A percentile compares a stretch with the other conserved stretches of the same genome.
Conservation (phyloP, 2,888 invertebrate species). For the Andrena fulva region DNA sequence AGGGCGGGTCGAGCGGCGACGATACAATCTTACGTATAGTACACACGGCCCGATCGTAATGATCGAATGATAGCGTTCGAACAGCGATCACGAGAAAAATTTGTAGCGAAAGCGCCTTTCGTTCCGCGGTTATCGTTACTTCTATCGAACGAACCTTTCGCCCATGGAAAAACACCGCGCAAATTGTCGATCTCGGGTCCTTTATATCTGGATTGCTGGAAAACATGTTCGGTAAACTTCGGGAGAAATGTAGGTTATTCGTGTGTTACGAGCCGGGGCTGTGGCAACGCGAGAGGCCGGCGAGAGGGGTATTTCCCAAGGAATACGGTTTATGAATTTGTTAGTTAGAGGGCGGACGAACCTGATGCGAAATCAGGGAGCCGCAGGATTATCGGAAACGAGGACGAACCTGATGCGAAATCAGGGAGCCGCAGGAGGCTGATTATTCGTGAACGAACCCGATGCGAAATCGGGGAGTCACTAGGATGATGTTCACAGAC, state of each 20-base stretch:
- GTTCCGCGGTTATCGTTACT: background rate
- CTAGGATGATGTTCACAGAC: too few species aligned
- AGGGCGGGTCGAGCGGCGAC: conserved; percentile 10
- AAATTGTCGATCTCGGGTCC: background rate
- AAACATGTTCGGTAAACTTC: background rate
- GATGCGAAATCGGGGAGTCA: too few species aligned
- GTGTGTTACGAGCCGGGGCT: too few species aligned
- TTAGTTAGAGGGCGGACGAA: too few species aligned
- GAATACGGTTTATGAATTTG: too few species aligned
- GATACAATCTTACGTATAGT: conserved; percentile 35
- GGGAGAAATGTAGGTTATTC: background rate
- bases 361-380: too few species aligned
- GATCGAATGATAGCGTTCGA: conserved; percentile 40
- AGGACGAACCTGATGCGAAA: too few species aligned
- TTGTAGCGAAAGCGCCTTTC: conserved; percentile 2
- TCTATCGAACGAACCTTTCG: conserved; percentile 7
- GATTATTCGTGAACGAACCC: too few species aligned
- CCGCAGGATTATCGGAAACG: too few species aligned
- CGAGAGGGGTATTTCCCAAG: too few species aligned
- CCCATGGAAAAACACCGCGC: background rate
- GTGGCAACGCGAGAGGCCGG: too few species aligned
- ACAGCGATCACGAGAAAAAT: conserved; percentile 26
- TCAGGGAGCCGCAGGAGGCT: too few species aligned
- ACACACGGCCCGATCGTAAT: conserved; percentile 27
- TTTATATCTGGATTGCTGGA: background rate